Percentiles rank a stretch among this genome's conserved stretches.
These are phyloP conservation scores for Drosophila fulvimacula DNA, from an alignment of 2,888 invertebrate genomes.

Conservation along the genomic window DNA sequence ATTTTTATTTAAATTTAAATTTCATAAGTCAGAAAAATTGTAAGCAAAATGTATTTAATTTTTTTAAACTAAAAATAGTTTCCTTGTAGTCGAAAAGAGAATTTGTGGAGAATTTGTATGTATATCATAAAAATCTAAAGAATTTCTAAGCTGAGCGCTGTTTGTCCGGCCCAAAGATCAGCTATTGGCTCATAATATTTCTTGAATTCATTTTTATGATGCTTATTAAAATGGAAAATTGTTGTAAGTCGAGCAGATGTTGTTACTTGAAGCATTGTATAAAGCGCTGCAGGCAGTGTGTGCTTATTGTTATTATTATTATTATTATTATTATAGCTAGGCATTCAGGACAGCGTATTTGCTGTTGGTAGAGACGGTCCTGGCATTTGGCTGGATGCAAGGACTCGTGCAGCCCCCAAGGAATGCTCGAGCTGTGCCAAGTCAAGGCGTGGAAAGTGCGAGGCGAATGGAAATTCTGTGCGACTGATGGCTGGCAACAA, in stretches of 20 bases:
- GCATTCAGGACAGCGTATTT: conserved; percentile 34
- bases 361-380: conserved; percentile 16
- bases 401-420: conserved; percentile 26
- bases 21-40: too few relatives aligned
- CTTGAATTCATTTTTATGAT: conserved; percentile 43
- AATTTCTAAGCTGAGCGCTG: not conserved
- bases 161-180: conserved; percentile 1
- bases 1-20: too few relatives aligned
- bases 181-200: conserved; percentile 30
- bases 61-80: too few relatives aligned
- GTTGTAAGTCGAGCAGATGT: conserved; percentile 32
- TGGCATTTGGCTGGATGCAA: conserved; percentile 8
- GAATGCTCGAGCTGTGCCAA: conserved; percentile 27
- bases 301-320: conserved; percentile 28
- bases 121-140: not conserved
- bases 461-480: conserved; percentile 33
- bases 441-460: conserved; percentile 31
- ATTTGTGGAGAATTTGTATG: not conserved
- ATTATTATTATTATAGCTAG: conserved; percentile 36
- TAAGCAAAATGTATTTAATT: too few relatives aligned
- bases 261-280: conserved; percentile 20
- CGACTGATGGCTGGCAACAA: conserved; percentile 63
- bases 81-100: too few relatives aligned
- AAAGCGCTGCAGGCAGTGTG: conserved; percentile 11
- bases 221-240: conserved; percentile 47